Evolutionary conservation across 2,797 vertebrate genomes (phyloP).

Genomic region (Pagetopsis macropterus): DNA sequence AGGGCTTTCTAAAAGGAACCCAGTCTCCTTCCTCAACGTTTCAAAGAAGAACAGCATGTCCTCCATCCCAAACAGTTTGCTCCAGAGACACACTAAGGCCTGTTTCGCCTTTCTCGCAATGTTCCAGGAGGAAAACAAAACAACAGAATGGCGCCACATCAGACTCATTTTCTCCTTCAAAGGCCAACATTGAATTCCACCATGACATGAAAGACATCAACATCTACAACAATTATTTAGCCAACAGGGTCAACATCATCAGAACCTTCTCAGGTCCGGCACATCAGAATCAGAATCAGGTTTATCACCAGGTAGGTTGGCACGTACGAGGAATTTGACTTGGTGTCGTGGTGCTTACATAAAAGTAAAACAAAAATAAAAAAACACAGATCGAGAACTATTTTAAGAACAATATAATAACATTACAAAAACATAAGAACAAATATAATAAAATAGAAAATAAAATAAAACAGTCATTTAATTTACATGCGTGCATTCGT

Average conservation of each 20-base stretch:
- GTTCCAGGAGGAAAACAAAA: constrained; percentile 58
- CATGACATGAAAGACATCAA: constrained; percentile 42
- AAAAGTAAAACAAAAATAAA: too few species aligned
- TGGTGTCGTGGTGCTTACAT: too few species aligned
- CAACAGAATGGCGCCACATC: constrained; percentile 63
- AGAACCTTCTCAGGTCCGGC: constrained; percentile 38
- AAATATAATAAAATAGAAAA: too few species aligned
- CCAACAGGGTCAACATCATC: constrained; percentile 31
- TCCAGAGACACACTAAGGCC: constrained; percentile 56
- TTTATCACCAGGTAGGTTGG: too few species aligned
- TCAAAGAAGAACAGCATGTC: constrained; percentile 68
- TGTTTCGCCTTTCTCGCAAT: constrained; percentile 50
- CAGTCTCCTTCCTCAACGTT: constrained; percentile 72
- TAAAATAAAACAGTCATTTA: too few species aligned
- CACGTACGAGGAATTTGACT: too few species aligned
- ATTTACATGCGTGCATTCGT: constrained; percentile 23
- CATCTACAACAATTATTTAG: constrained; percentile 29
- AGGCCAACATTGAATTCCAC: constrained; percentile 55
- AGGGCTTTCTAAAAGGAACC: constrained; percentile 65
- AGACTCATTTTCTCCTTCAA: constrained; percentile 53
- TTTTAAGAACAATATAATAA: too few species aligned
- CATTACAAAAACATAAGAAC: too few species aligned
- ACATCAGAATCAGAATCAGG: too few species aligned
- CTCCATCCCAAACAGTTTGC: constrained; percentile 49
- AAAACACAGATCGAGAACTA: too few species aligned